Conservation (phyloP, 1,140 invertebrate genomes). For the Pogonomyrmex californicus region DNA sequence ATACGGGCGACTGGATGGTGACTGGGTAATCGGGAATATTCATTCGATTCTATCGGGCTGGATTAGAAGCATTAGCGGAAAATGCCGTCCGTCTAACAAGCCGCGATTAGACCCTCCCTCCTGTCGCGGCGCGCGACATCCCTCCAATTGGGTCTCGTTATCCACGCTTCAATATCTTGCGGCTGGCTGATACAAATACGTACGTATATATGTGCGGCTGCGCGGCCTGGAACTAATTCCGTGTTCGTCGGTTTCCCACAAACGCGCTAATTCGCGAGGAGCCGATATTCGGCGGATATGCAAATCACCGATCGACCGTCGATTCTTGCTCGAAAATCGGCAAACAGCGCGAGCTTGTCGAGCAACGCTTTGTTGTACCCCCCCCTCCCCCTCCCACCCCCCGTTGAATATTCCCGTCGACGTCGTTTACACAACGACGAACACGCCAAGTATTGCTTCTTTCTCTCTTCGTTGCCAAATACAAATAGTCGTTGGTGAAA, state of each 20-base stretch:
- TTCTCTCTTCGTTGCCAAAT: constrained; percentile 18
- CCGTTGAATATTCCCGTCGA: constrained; percentile 14
- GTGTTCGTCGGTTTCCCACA: constrained; percentile 39
- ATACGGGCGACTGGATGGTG: not conserved
- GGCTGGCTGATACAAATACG: constrained; percentile 46
- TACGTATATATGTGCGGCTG: constrained; percentile 26
- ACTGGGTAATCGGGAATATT: not conserved
- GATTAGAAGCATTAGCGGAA: constrained; percentile 33
- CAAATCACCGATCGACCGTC: constrained; percentile 46
- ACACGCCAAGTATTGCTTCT: not conserved
- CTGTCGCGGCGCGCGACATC: not conserved
- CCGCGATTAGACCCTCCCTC: constrained; percentile 38
- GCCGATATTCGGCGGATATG: constrained; percentile 56
- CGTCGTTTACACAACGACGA: constrained; percentile 13
- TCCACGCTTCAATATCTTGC: constrained; percentile 53
- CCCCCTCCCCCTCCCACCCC: not conserved
- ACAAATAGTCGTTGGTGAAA: constrained; percentile 19
- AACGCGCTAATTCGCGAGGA: constrained; percentile 48
- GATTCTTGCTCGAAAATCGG: constrained; percentile 41
- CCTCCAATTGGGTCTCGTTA: constrained; percentile 48
- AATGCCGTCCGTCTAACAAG: constrained; percentile 44
- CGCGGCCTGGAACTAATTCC: constrained; percentile 47
- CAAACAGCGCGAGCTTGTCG: constrained; percentile 19
- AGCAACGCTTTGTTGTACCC: not conserved
- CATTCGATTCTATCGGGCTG: constrained; percentile 31